These are phyloP conservation scores for Marronus borbonicus DNA, from an alignment of 2,888 invertebrate genomes.

Conservation along the genomic window DNA sequence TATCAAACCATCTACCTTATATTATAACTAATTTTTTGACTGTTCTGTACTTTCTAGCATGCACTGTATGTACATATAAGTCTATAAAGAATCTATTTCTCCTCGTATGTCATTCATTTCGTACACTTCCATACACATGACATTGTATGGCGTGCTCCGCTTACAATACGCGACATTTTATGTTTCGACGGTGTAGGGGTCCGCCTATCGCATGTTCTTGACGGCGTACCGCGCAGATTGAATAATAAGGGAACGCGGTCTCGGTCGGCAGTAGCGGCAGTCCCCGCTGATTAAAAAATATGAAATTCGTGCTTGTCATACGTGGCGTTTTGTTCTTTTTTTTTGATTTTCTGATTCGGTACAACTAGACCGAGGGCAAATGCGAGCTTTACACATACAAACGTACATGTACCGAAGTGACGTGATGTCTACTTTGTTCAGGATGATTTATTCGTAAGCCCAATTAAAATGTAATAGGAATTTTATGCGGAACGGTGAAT, in stretches of 20 bases:
- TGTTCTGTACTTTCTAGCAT: too few species aligned
- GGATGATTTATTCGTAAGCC: constrained; percentile 31
- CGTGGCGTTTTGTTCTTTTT: constrained; percentile 6
- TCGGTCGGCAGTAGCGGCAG: constrained; percentile 14
- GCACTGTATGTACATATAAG: too few species aligned
- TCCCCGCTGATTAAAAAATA: constrained; percentile 43
- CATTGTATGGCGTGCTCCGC: constrained; percentile 8
- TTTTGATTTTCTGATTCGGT: background rate
- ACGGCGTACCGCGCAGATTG: constrained; percentile 36
- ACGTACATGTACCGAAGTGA: background rate
- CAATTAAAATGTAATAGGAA: constrained; percentile 31
- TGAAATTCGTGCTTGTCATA: constrained; percentile 43
- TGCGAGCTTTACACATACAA: background rate
- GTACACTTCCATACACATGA: background rate
- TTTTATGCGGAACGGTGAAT: constrained; percentile 9
- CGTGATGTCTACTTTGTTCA: constrained; percentile 18
- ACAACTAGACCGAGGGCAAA: background rate
- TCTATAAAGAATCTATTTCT: background rate
- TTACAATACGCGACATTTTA: constrained; percentile 12
- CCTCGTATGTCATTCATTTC: background rate
- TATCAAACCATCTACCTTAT: too few species aligned
- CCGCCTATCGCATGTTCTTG: constrained; percentile 24
- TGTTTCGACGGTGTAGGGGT: constrained; percentile 16
- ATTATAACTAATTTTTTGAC: too few species aligned
- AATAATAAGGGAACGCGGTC: constrained; percentile 33